Percentiles rank a stretch among this genome's conserved stretches.
Conservation (phyloP, 2,113 vertebrate genomes). For the Beaufortia kweichowensis region DNA sequence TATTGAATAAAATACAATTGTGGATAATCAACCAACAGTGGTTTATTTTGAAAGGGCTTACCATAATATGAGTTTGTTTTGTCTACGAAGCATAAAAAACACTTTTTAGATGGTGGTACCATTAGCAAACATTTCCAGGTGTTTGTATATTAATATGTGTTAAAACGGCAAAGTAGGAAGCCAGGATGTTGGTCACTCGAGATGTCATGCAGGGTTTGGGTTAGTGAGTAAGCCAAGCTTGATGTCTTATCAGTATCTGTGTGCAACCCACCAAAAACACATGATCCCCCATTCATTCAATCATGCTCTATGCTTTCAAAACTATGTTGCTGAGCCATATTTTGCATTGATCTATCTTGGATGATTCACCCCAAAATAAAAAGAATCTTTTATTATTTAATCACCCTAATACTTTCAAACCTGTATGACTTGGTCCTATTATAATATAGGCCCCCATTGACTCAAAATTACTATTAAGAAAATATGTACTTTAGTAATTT, state of each 20-base stretch:
- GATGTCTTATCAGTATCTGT: conserved; percentile 1
- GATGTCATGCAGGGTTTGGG: neutral
- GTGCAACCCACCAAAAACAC: conserved; percentile 1
- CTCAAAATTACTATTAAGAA: too few relatives aligned
- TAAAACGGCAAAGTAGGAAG: neutral
- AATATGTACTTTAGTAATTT: too few relatives aligned
- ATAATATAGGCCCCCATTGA: too few relatives aligned
- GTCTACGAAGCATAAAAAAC: conserved; percentile 8
- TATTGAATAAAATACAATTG: conserved; percentile 1
- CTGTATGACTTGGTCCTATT: too few relatives aligned
- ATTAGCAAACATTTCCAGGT: conserved; percentile 20
- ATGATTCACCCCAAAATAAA: too few relatives aligned
- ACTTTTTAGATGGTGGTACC: conserved; percentile 2
- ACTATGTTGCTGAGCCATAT: neutral
- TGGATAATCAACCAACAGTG: neutral
- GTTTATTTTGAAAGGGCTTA: neutral
- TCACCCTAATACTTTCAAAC: too few relatives aligned
- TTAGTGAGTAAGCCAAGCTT: conserved; percentile 3
- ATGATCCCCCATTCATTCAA: neutral
- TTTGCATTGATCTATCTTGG: neutral
- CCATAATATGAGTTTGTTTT: neutral
- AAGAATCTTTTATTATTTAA: too few relatives aligned
- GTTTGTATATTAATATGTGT: neutral
- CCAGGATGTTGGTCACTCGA: neutral
- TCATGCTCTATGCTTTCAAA: neutral